Evolutionary conservation across 2,888 invertebrate species (phyloP).

Genomic region (Poecilus cupreus): DNA sequence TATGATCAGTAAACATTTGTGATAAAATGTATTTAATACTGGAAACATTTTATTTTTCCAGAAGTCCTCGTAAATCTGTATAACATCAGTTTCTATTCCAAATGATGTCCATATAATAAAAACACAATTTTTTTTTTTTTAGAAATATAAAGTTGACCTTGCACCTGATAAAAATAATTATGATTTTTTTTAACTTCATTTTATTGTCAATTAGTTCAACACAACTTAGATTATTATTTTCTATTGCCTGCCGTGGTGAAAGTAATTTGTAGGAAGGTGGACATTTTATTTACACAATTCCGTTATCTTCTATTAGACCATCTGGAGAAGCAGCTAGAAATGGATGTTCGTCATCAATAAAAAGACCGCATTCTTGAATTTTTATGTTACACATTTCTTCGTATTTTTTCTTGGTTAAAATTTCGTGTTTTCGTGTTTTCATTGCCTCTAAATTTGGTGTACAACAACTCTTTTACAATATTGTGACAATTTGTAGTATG

Average conservation of each 20-base stretch:
- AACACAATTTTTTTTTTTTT: conserved; percentile 29
- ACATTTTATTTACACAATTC: conserved; percentile 57
- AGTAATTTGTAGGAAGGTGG: conserved; percentile 44
- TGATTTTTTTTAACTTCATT: conserved; percentile 44
- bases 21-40: not conserved
- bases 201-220: not conserved
- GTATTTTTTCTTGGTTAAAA: not conserved
- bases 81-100: no score
- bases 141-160: conserved; percentile 51
- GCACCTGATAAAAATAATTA: conserved; percentile 55
- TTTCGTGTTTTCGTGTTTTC: conserved; percentile 34
- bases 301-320: conserved; percentile 52
- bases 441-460: conserved; percentile 39
- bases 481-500: conserved; percentile 45
- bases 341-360: conserved; percentile 47
- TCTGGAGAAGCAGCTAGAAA: conserved; percentile 57
- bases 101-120: conserved; percentile 35
- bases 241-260: no score
- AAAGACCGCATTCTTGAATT: conserved; percentile 49
- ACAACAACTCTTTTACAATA: conserved; percentile 41
- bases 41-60: not conserved
- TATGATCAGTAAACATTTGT: not conserved
- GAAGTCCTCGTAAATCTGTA: not conserved
- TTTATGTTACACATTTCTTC: not conserved
- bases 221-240: no score